A percentile compares a stretch with the other conserved stretches of the same genome.
Evolutionary conservation across 2,888 invertebrate genomes (phyloP).

Genomic region (Monochamus alternatus): DNA sequence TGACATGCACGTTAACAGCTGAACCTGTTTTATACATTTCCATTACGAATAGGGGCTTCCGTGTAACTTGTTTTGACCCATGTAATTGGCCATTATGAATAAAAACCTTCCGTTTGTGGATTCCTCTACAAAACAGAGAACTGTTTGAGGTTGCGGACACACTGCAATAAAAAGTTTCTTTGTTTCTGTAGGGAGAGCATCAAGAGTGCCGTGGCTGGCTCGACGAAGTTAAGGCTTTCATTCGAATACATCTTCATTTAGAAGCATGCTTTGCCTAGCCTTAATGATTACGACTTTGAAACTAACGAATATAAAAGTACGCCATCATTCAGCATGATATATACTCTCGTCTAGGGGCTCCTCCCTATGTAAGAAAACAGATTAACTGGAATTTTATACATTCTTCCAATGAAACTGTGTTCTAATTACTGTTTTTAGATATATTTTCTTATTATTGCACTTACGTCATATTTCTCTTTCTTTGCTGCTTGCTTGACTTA

Average conservation of each 20-base stretch:
- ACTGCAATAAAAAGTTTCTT: conserved; percentile 56
- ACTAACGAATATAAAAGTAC: conserved; percentile 64
- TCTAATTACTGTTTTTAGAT: conserved; percentile 56
- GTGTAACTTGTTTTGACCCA: conserved; percentile 46
- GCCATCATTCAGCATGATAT: conserved; percentile 61
- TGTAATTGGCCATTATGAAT: conserved; percentile 55
- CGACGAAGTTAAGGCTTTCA: conserved; percentile 43
- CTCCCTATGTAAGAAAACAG: conserved; percentile 62
- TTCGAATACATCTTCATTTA: conserved; percentile 60
- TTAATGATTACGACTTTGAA: conserved; percentile 61
- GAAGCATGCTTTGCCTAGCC: conserved; percentile 56
- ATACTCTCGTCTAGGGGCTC: conserved; percentile 60
- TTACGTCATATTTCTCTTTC: conserved; percentile 3
- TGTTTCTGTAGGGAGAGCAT: conserved; percentile 46
- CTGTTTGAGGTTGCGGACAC: conserved; percentile 43
- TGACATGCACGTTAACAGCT: conserved; percentile 47
- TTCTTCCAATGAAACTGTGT: conserved; percentile 49
- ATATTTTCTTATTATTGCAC: conserved; percentile 1
- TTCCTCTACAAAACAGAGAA: conserved; percentile 44
- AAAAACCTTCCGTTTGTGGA: conserved; percentile 37
- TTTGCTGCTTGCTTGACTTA: not conserved
- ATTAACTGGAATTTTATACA: conserved; percentile 61
- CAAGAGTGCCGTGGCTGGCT: conserved; percentile 34
- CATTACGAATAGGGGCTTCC: conserved; percentile 29
- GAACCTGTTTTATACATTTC: conserved; percentile 33